A percentile compares a stretch with the other conserved stretches of the same genome.
Conservation (phyloP, 2,113 vertebrate species). For the Dinomys branickii region DNA sequence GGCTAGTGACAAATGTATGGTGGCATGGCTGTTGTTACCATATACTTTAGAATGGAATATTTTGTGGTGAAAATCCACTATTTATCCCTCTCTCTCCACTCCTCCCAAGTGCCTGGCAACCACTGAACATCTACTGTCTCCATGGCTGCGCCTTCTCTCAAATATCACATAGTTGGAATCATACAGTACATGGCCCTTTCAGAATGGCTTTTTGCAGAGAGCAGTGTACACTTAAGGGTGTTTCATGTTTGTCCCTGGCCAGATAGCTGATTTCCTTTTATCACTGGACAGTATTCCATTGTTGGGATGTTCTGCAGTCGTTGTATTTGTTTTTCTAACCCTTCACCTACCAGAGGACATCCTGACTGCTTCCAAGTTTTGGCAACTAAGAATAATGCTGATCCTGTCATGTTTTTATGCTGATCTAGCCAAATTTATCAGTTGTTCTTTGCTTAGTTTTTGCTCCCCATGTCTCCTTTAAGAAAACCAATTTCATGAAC, state of each 20-base stretch:
- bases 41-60: neutral
- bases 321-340: no score
- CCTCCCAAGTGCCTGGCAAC: neutral
- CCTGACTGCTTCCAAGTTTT: neutral
- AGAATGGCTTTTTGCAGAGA: neutral
- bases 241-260: neutral
- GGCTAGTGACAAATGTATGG: neutral
- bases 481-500: neutral
- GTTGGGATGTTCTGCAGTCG: no score
- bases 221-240: no score
- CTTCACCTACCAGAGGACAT: neutral
- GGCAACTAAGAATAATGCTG: neutral
- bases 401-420: neutral
- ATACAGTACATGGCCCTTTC: neutral
- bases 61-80: neutral
- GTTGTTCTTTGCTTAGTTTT: neutral
- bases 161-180: neutral
- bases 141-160: neutral
- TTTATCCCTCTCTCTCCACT: neutral
- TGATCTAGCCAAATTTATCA: neutral
- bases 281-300: neutral
- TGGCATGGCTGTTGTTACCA: fast-evolving
- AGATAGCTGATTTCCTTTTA: neutral
- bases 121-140: neutral
- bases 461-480: neutral